Evolutionary conservation across 2,797 vertebrate genomes (phyloP).

Genomic region (Fringilla coelebs): DNA sequence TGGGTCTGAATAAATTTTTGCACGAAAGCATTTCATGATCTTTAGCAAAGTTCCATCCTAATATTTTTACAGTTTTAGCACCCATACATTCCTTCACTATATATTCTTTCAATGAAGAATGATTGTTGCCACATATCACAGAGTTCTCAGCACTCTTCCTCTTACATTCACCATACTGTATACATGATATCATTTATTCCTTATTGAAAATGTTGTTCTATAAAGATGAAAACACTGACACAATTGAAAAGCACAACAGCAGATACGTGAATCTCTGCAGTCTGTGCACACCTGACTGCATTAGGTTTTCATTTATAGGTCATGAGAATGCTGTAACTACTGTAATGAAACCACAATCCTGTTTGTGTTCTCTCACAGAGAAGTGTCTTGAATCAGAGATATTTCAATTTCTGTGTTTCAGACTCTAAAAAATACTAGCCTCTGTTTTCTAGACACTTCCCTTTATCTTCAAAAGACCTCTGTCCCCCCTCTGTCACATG

Average conservation of each 20-base stretch:
- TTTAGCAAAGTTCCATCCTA: slow-evolving; percentile 38
- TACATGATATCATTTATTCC: neutral
- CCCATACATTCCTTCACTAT: neutral
- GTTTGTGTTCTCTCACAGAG: slow-evolving; percentile 55
- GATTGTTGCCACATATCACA: neutral
- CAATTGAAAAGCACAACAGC: neutral
- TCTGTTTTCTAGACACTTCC: slow-evolving; percentile 40
- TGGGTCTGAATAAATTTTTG: slow-evolving; percentile 20
- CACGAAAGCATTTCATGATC: slow-evolving; percentile 9
- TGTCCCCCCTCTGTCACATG: neutral
- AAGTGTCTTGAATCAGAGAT: slow-evolving; percentile 63
- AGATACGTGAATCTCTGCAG: neutral
- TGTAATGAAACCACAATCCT: slow-evolving; percentile 67
- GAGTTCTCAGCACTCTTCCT: neutral
- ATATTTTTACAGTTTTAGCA: slow-evolving; percentile 38
- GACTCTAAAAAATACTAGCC: slow-evolving; percentile 47
- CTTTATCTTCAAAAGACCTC: slow-evolving; percentile 20
- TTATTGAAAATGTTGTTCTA: neutral
- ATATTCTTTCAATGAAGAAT: neutral
- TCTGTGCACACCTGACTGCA: slow-evolving; percentile 48
- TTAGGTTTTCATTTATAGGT: slow-evolving; percentile 67
- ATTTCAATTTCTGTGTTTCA: slow-evolving; percentile 69
- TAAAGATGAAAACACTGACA: slow-evolving; percentile 25
- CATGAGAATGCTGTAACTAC: slow-evolving; percentile 68
- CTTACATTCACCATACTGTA: neutral